Evolutionary conservation across 2,113 vertebrate genomes (phyloP), one percentile per base, ranked within the genome.

Genomic region (Pseudopipra pipra): DNA sequence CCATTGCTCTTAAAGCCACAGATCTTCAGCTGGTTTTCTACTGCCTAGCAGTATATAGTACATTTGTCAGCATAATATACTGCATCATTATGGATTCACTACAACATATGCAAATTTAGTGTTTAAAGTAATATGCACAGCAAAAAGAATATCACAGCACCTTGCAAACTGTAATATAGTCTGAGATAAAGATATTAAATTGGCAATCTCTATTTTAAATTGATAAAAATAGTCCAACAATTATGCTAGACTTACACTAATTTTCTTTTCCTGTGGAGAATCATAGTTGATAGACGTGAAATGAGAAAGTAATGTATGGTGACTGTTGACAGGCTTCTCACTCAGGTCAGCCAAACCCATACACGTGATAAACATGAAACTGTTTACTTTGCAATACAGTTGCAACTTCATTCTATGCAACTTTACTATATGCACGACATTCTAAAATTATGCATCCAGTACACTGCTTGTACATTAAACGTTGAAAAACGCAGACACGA

Each of bases 11-110:
- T 98, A 90, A 96, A 96, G 85, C 97, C 97, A 94, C 95, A 92
- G 79, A 97, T 96, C 94, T 97, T 97, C 90, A 98, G 87, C 56
- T 98, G 97, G 8, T 98, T 97, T 96, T 98, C 97, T 93, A 98
- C 46, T 83, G 96, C 96, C 98, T 98, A 95, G 63, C 76, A 97
- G 96, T 28, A 97, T 51, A 97, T n/a, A 97, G 95, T 74, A 94
- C 63, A 90, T 97, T 86, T 94, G 90, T 98, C 93, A 98, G 92
- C 51, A 49, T 21, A 79, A 89, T 17, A 82, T 4, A 46, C 37
- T 19, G 65, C 23, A n/a, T 37, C 70, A 55, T 19, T 39, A 49
- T 20, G 37, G 27, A 59, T 39, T 67, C 39, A 59, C 18, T 80
- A 30, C 11, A 91, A 59, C 14, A 73, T 11, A 72, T 2, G 20